A percentile compares a stretch with the other conserved stretches of the same genome.
phyloP scores from a whole-genome alignment of 1,140 invertebrate genomes.

The Vollenhovia emeryi region DNA sequence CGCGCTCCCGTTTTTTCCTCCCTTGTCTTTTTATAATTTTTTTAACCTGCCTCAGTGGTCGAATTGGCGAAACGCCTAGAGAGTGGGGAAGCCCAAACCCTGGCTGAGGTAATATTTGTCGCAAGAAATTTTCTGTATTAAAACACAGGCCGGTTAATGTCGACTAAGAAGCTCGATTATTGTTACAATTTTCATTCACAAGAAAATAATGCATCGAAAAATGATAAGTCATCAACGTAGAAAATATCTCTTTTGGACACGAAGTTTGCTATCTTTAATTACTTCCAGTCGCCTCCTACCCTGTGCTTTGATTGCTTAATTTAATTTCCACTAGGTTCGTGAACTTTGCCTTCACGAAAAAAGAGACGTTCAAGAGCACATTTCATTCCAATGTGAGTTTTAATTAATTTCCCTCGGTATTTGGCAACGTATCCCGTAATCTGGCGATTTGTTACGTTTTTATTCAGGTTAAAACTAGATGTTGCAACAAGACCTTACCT shows the following conservation, averaged over 20 bases:
- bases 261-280: not conserved
- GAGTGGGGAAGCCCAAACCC: no score
- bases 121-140: no score
- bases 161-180: no score
- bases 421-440: not conserved
- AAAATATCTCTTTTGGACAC: not conserved
- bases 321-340: not conserved
- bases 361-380: not conserved
- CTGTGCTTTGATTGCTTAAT: not conserved
- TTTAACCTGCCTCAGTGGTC: no score
- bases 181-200: not conserved
- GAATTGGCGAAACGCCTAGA: no score
- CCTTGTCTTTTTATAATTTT: not conserved
- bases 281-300: not conserved
- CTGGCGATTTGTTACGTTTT: not conserved
- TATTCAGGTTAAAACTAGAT: not conserved
- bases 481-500: constrained; percentile 71
- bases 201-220: not conserved
- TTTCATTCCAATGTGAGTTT: not conserved
- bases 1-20: not conserved
- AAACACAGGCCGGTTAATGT: no score
- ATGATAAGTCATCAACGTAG: no score
- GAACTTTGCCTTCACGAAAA: not conserved
- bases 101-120: no score
- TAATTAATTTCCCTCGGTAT: not conserved